These are phyloP conservation scores for Pandemis cinnamomeana DNA, from an alignment of 2,888 invertebrate genomes.

Conservation along the genomic window DNA sequence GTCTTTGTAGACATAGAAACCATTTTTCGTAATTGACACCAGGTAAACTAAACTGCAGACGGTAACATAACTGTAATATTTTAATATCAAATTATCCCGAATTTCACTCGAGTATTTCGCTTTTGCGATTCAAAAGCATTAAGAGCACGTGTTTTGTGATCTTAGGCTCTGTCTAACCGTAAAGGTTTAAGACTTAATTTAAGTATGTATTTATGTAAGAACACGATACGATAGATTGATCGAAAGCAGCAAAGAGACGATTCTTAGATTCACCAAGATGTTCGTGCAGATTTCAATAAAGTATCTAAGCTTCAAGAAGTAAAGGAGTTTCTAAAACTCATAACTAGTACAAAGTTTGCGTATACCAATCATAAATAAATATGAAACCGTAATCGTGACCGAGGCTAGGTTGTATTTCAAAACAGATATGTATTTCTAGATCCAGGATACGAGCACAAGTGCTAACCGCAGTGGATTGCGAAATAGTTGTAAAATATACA, in stretches of 20 bases:
- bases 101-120: too few relatives aligned
- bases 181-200: too few relatives aligned
- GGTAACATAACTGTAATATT: background rate
- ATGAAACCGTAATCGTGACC: conserved; percentile 65
- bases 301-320: background rate
- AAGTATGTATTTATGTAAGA: too few relatives aligned
- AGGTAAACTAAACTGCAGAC: background rate
- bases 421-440: conserved; percentile 73
- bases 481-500: conserved; percentile 37
- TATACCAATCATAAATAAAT: conserved; percentile 55
- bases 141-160: too few relatives aligned
- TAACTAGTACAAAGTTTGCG: conserved; percentile 42
- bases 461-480: conserved; percentile 57
- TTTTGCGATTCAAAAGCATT: too few relatives aligned
- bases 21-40: too few relatives aligned
- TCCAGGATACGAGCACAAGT: conserved; percentile 58
- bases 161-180: too few relatives aligned
- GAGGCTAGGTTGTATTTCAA: conserved; percentile 64
- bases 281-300: background rate
- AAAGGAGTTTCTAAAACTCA: background rate
- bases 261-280: background rate
- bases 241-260: too few relatives aligned
- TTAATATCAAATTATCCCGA: too few relatives aligned
- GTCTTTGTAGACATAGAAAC: too few relatives aligned
- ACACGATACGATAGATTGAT: too few relatives aligned